Evolutionary conservation across 2,888 invertebrate genomes (phyloP).

Genomic region (Drosophila colorata): DNA sequence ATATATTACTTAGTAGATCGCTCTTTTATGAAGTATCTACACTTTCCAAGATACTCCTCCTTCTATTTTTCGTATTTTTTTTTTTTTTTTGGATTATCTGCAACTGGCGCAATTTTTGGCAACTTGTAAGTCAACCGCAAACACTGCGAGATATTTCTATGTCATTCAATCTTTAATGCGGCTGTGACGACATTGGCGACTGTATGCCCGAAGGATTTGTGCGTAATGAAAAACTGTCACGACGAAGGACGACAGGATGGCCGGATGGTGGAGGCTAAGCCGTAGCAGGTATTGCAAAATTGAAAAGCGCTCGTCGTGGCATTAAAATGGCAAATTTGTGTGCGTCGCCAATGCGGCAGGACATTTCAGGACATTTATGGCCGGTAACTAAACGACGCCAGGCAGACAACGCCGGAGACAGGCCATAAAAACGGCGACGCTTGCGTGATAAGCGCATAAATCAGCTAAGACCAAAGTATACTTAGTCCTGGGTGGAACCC

Average conservation of each 20-base stretch:
- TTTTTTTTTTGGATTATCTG: slow-evolving; percentile 18
- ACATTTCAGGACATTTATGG: slow-evolving; percentile 74
- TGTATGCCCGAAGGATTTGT: slow-evolving; percentile 80
- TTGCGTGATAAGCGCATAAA: slow-evolving; percentile 78
- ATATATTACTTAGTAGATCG: no score
- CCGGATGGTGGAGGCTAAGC: slow-evolving; percentile 45
- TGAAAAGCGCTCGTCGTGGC: slow-evolving; percentile 71
- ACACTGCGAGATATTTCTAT: slow-evolving; percentile 43
- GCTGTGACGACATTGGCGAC: slow-evolving; percentile 56
- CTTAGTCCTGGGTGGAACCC: slow-evolving; percentile 12
- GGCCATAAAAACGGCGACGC: slow-evolving; percentile 75
- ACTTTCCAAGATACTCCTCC: no score
- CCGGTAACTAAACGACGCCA: slow-evolving; percentile 66
- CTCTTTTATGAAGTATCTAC: no score
- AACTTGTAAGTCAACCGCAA: slow-evolving; percentile 47
- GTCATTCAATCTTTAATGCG: slow-evolving; percentile 55
- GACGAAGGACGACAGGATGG: slow-evolving; percentile 10
- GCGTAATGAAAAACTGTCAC: slow-evolving; percentile 79
- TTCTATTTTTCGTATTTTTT: background rate
- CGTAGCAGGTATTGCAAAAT: slow-evolving; percentile 69
- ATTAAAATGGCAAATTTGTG: slow-evolving; percentile 81
- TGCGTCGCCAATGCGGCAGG: slow-evolving; percentile 63
- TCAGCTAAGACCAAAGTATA: slow-evolving; percentile 50
- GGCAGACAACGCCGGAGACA: slow-evolving; percentile 60
- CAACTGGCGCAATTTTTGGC: slow-evolving; percentile 32